Percentiles rank a stretch among this genome's conserved stretches.
Conservation (phyloP, 2,113 vertebrate genomes). For the Chaetodon trifascialis region DNA sequence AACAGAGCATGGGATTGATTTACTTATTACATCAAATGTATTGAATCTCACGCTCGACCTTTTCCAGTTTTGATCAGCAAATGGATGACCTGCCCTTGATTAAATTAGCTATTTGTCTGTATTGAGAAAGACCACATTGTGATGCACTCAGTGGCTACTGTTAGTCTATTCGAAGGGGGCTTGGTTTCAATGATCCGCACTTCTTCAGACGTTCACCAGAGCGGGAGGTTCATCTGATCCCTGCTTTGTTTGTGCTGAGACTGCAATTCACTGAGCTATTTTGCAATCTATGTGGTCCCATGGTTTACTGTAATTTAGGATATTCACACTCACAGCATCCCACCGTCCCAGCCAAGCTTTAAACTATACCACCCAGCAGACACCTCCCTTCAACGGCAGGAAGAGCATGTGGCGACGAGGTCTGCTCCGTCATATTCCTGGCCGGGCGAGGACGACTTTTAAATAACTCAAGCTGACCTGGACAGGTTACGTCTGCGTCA, state of each 20-base stretch:
- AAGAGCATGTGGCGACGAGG: constrained; percentile 43
- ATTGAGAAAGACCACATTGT: constrained; percentile 13
- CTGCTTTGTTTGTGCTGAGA: constrained; percentile 52
- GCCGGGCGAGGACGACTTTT: not conserved
- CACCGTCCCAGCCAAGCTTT: constrained; percentile 50
- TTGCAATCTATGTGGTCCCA: constrained; percentile 58
- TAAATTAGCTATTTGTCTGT: constrained; percentile 28
- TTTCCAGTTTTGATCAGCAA: constrained; percentile 34
- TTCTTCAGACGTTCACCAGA: constrained; percentile 12
- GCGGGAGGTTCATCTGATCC: constrained; percentile 28
- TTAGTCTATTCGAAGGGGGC: constrained; percentile 1
- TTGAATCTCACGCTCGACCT: constrained; percentile 6
- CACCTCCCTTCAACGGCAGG: constrained; percentile 58
- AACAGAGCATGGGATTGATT: constrained; percentile 25
- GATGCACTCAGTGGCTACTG: constrained; percentile 7
- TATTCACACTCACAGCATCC: constrained; percentile 76
- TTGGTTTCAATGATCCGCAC: constrained; percentile 25
- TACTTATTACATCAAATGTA: constrained; percentile 20
- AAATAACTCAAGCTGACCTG: constrained; percentile 32
- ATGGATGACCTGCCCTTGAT: constrained; percentile 18
- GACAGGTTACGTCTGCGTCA: constrained; percentile 3
- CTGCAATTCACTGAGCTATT: constrained; percentile 49
- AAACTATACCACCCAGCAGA: constrained; percentile 59
- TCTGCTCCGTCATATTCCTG: constrained; percentile 38
- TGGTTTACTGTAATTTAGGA: constrained; percentile 70